These are phyloP conservation scores for Sinocyclocheilus maitianheensis DNA, from an alignment of 2,113 vertebrate species.

Conservation along the genomic window DNA sequence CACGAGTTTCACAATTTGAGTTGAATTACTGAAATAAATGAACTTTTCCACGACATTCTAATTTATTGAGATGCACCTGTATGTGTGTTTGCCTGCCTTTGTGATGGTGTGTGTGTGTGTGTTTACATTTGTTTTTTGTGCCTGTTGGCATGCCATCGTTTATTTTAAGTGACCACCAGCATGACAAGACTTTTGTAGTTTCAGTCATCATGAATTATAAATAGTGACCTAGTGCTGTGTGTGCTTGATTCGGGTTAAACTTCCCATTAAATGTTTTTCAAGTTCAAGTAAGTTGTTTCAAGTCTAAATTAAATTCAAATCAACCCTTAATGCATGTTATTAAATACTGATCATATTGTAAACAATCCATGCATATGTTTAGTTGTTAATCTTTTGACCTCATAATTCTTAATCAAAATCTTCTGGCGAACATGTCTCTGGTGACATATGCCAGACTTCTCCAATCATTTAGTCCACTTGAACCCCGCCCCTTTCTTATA, in stretches of 20 bases:
- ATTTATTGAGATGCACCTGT: too few species aligned
- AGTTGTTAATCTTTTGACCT: neutral
- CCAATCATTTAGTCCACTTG: neutral
- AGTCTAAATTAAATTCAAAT: neutral
- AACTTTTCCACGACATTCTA: too few species aligned
- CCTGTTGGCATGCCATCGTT: neutral
- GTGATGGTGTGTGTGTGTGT: neutral
- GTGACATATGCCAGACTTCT: neutral
- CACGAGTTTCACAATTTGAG: too few species aligned
- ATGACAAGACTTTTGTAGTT: constrained; percentile 3
- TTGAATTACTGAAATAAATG: too few species aligned
- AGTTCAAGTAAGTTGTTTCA: neutral
- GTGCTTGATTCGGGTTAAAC: neutral
- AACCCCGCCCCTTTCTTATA: neutral
- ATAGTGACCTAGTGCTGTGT: neutral
- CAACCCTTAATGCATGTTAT: too few species aligned
- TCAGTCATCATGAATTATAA: constrained; percentile 14
- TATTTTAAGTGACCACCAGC: constrained; percentile 22
- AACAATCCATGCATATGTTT: too few species aligned
- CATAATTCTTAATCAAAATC: neutral
- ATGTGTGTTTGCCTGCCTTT: constrained; percentile 26
- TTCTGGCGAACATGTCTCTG: neutral
- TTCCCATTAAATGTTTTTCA: too few species aligned
- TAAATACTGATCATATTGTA: too few species aligned
- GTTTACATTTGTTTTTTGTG: constrained; percentile 21